These are phyloP conservation scores for Microdon myrmicae DNA, from an alignment of 2,888 invertebrate genomes.

Conservation along the genomic window DNA sequence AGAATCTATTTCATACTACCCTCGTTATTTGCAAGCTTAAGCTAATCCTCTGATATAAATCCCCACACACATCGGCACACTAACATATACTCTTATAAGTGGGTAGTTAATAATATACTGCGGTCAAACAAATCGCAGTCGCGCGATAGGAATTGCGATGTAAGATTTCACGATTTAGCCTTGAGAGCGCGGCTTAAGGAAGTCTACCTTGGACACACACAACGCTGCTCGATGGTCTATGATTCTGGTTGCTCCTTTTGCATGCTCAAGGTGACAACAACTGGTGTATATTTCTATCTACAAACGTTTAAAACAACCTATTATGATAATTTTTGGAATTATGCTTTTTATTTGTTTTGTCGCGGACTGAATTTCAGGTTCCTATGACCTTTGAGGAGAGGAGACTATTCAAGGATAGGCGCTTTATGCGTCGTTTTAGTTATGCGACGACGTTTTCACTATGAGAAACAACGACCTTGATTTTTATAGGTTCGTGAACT, in stretches of 20 bases:
- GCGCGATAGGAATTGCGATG: not conserved
- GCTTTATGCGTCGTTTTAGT: no score
- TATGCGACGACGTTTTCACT: no score
- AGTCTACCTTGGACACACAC: constrained; percentile 18
- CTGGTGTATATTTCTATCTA: constrained; percentile 31
- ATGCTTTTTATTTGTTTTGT: no score
- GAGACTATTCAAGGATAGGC: no score
- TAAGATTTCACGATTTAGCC: constrained; percentile 1
- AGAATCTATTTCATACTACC: constrained; percentile 23
- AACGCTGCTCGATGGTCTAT: constrained; percentile 9
- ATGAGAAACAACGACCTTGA: no score
- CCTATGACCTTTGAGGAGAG: no score
- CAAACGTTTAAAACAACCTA: constrained; percentile 19
- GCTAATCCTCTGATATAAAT: constrained; percentile 22
- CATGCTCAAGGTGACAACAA: constrained; percentile 25
- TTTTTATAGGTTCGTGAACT: no score
- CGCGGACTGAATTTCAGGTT: no score
- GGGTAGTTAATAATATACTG: no score
- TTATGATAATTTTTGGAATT: constrained; percentile 37
- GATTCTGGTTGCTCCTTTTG: constrained; percentile 9
- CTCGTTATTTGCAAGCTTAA: constrained; percentile 37
- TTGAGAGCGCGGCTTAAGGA: constrained; percentile 28
- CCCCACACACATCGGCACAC: no score
- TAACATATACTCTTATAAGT: no score
- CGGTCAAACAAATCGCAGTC: constrained; percentile 6